These are phyloP conservation scores for Diadema setosum DNA, from an alignment of 35 echinoderm and acorn worm species.

Conservation along the genomic window DNA sequence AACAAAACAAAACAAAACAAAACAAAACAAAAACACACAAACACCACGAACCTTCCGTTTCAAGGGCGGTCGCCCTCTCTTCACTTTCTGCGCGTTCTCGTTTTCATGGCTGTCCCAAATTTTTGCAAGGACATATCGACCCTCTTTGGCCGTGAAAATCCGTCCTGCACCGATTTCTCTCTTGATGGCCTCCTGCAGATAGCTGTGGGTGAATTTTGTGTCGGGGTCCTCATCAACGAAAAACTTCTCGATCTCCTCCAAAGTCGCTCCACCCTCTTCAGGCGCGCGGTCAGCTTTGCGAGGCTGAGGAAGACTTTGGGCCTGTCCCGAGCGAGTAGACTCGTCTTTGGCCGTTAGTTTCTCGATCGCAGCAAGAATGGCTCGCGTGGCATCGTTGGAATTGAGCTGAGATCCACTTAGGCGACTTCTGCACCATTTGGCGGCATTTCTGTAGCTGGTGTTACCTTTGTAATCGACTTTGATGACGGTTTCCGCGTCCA, in stretches of 20 bases:
- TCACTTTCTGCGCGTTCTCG: background rate
- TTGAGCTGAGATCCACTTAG: conserved; percentile 86
- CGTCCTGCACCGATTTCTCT: conserved; percentile 75
- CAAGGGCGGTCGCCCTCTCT: conserved; percentile 44
- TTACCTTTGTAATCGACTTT: conserved; percentile 99
- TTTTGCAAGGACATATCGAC: conserved; percentile 48
- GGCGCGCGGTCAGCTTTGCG: background rate
- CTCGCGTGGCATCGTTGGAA: conserved; percentile 67
- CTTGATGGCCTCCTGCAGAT: conserved; percentile 51
- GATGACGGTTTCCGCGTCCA: conserved; percentile 86
- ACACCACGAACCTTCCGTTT: conserved; percentile 92
- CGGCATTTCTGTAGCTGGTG: conserved; percentile 95
- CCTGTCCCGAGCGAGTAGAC: background rate
- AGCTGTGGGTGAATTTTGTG: conserved; percentile 64
- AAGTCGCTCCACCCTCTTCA: conserved; percentile 21
- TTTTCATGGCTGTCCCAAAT: background rate
- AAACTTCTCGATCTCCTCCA: conserved; percentile 83
- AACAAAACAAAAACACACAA: too few species aligned
- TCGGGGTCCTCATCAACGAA: conserved; percentile 46
- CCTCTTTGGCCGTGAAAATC: conserved; percentile 14
- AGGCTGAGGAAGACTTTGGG: background rate
- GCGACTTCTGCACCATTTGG: conserved; percentile 94
- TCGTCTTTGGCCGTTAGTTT: background rate
- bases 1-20: too few species aligned
- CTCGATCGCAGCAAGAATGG: conserved; percentile 65